A percentile compares a stretch with the other conserved stretches of the same genome.
phyloP scores from a whole-genome alignment of 2,797 vertebrate species.

The Ciconia nigra region DNA sequence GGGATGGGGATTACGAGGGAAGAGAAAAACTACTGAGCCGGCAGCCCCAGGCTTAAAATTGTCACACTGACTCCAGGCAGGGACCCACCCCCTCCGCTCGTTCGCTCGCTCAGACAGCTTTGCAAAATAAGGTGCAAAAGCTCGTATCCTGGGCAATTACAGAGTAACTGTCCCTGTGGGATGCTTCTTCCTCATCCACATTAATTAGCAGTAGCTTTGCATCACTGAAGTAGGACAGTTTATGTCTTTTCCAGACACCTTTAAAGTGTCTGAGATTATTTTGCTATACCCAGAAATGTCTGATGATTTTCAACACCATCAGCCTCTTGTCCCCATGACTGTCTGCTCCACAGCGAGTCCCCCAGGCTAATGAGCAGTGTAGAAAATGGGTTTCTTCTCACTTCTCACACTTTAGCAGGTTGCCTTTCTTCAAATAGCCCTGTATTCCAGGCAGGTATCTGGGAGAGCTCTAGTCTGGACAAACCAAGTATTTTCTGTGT shows the following conservation, averaged over 20 bases:
- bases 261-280: neutral
- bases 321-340: neutral
- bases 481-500: neutral
- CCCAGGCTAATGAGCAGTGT: neutral
- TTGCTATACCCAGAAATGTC: neutral
- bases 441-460: neutral
- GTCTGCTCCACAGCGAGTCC: accelerated
- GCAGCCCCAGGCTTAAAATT: neutral
- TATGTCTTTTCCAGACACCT: neutral
- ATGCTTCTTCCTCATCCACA: neutral
- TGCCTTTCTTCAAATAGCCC: neutral
- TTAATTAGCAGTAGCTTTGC: neutral
- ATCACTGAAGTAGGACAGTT: neutral
- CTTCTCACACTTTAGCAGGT: neutral
- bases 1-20: neutral
- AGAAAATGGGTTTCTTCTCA: neutral
- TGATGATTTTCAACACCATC: neutral
- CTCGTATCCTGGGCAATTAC: neutral
- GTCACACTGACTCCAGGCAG: neutral
- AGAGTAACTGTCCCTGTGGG: neutral
- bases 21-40: constrained; percentile 6
- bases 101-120: accelerated
- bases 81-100: neutral
- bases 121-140: neutral
- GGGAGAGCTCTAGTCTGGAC: neutral